A percentile compares a stretch with the other conserved stretches of the same genome.
Evolutionary conservation across 2,797 vertebrate species (phyloP).

Genomic region (Bufotes viridis): DNA sequence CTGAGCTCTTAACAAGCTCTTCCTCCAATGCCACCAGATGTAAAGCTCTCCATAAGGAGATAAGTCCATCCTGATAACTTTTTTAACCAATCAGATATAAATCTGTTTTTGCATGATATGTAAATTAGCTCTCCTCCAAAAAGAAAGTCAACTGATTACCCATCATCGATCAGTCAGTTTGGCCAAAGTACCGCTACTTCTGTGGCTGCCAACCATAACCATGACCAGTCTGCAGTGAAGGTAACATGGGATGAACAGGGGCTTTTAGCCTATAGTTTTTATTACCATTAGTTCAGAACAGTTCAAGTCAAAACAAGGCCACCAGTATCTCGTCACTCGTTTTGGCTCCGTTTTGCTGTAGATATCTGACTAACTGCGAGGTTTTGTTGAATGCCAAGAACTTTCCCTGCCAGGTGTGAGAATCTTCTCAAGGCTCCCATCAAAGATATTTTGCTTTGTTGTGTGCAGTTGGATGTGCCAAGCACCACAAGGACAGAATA

Average conservation of each 20-base stretch:
- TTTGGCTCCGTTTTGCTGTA: constrained; percentile 15
- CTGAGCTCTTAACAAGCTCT: too few relatives aligned
- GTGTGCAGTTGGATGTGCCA: constrained; percentile 55
- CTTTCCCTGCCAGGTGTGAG: constrained; percentile 62
- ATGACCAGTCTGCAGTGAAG: not conserved
- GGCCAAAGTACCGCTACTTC: not conserved
- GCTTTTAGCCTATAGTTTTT: not conserved
- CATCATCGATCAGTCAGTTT: not conserved
- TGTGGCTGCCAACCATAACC: not conserved
- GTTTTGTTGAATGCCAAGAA: constrained; percentile 40
- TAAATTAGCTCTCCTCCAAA: too few relatives aligned
- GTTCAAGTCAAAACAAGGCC: constrained; percentile 22
- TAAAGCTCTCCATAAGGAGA: too few relatives aligned
- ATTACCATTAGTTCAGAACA: not conserved
- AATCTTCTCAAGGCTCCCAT: constrained; percentile 63
- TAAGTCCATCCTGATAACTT: too few relatives aligned
- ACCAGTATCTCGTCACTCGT: constrained; percentile 5
- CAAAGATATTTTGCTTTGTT: constrained; percentile 62
- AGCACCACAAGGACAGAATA: constrained; percentile 63
- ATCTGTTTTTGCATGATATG: too few relatives aligned
- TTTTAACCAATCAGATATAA: too few relatives aligned
- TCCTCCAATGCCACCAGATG: too few relatives aligned
- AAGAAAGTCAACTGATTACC: not conserved
- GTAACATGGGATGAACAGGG: not conserved
- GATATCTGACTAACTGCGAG: constrained; percentile 32